phyloP scores from a whole-genome alignment of 2,888 invertebrate genomes.

The Acrocyrtus sp. region DNA sequence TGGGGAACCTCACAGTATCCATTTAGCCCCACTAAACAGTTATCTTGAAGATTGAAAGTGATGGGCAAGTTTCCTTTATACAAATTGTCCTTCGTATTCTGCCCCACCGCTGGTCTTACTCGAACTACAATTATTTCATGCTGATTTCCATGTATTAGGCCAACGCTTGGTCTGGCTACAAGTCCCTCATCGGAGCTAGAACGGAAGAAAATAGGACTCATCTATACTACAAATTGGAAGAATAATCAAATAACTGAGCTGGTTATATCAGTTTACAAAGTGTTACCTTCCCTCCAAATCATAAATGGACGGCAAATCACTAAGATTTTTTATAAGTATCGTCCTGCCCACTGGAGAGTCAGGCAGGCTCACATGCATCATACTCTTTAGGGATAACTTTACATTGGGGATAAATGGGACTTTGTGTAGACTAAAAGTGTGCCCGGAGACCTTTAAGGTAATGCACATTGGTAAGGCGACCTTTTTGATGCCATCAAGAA shows the following conservation, averaged over 20 bases:
- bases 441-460: slow-evolving; percentile 46
- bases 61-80: slow-evolving; percentile 32
- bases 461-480: slow-evolving; percentile 50
- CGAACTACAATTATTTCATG: slow-evolving; percentile 53
- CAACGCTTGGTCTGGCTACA: slow-evolving; percentile 38
- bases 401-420: slow-evolving; percentile 49
- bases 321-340: slow-evolving; percentile 51
- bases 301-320: slow-evolving; percentile 53
- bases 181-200: slow-evolving; percentile 26
- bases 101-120: slow-evolving; percentile 27
- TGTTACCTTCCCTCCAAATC: slow-evolving; percentile 43
- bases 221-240: too few species aligned
- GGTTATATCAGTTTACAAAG: too few species aligned
- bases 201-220: too few species aligned
- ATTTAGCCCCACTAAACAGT: slow-evolving; percentile 42
- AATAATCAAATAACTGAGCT: too few species aligned
- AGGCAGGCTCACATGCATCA: slow-evolving; percentile 52
- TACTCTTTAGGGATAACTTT: slow-evolving; percentile 35
- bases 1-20: slow-evolving; percentile 49
- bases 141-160: slow-evolving; percentile 49
- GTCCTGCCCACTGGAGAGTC: slow-evolving; percentile 41
- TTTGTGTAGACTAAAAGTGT: slow-evolving; percentile 31
- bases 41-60: slow-evolving; percentile 51
- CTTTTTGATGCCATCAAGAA: slow-evolving; percentile 7
- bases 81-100: neutral